Evolutionary conservation across 1,140 invertebrate species (phyloP), one percentile per base, ranked within the genome.

Genomic region (Eufriesea mexicana): DNA sequence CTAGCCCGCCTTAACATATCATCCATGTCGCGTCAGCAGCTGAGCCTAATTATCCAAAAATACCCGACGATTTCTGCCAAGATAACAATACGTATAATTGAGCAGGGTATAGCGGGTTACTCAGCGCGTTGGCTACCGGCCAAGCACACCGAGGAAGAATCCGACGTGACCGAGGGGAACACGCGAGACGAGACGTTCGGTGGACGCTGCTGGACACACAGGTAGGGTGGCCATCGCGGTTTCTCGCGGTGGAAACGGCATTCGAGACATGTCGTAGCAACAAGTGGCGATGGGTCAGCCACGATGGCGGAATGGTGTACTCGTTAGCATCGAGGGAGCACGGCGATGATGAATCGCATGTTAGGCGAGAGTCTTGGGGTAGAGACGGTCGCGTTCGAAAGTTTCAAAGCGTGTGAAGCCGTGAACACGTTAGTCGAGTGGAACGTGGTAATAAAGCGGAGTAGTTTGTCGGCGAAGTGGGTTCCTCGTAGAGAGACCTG

Each of bases 291-390:
- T 86, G 84, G 76, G 61, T 67, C 54, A 42, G 23, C 45, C 14
- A 42, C 51, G 16, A 16, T 57, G 54, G 67, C 62, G 67, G 86
- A 67, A 86, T 59, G 57, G 59, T 67, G 61, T 79, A 86, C 84
- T 89, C 74, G 74, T 89, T 88, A 86, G 49, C 66, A n/a, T 49
- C 28, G 28, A n/a, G 59, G 64, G 28, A 42, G n/a, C 42, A 23
- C 23, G 67, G 20, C 28, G 59, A 86, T 82, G 86, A 88, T 84
- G 64, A 88, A 89, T 88, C 81, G 80, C 68, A 81, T 76, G 42
- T 78, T 77, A 66, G 47, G 55, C 49, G 57, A 54, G 14, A 70
- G 28, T 85, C 25, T 81, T 80, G 12, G 25, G 35, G 14, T 12
- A 42, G n/a, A 16, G 51, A 20, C 35, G 75, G 66, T n/a, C 10